Conservation (phyloP, 2,797 vertebrate species). For the Aphelocoma californica region DNA sequence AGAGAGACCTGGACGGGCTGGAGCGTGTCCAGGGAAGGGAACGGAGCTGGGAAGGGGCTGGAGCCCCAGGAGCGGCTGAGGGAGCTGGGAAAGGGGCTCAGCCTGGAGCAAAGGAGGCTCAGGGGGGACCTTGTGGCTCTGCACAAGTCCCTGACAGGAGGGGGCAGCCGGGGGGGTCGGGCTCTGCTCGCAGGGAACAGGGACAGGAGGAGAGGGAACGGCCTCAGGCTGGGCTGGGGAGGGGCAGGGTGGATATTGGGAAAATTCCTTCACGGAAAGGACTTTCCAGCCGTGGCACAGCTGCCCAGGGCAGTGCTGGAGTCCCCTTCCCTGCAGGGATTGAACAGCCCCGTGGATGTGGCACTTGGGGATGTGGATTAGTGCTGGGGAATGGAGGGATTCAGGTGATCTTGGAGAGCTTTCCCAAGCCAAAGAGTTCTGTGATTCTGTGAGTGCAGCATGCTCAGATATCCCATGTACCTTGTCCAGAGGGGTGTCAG, state of each 20-base stretch:
- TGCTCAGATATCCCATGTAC: background rate
- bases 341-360: background rate
- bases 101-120: no score
- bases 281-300: accelerated
- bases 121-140: no score
- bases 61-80: no score
- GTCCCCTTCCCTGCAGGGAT: background rate
- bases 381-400: background rate
- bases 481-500: background rate
- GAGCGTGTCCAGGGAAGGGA: no score
- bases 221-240: background rate
- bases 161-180: background rate
- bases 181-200: background rate
- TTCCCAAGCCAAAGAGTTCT: background rate
- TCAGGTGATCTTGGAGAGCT: background rate
- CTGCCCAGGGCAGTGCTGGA: background rate
- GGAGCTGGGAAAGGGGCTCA: no score
- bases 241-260: accelerated
- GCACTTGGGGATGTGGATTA: background rate
- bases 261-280: accelerated
- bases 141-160: no score
- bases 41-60: no score
- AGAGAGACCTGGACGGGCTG: no score
- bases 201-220: background rate
- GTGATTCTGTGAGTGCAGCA: background rate